These are phyloP conservation scores for Zele albiditarsus DNA, from an alignment of 2,888 invertebrate species.

Conservation along the genomic window DNA sequence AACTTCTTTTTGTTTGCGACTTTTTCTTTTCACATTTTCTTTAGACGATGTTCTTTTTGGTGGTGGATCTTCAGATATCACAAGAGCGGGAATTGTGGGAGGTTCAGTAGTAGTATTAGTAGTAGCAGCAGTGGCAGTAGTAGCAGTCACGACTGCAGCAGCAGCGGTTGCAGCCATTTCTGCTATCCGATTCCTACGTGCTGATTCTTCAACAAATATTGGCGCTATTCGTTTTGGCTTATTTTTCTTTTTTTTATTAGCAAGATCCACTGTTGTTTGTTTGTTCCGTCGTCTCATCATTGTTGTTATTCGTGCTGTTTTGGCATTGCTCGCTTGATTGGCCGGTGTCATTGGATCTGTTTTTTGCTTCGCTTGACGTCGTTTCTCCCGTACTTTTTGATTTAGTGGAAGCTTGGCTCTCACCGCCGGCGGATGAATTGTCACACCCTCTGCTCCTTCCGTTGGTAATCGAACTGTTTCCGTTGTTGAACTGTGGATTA, in stretches of 20 bases:
- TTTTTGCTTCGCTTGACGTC: constrained; percentile 76
- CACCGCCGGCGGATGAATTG: constrained; percentile 87
- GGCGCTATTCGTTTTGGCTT: constrained; percentile 62
- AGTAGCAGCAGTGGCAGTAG: neutral
- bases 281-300: constrained; percentile 31
- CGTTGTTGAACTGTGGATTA: constrained; percentile 91
- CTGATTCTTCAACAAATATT: constrained; percentile 59
- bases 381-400: constrained; percentile 84
- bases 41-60: constrained; percentile 56
- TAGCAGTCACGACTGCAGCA: constrained; percentile 51
- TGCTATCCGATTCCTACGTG: constrained; percentile 58
- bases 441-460: constrained; percentile 82
- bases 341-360: constrained; percentile 60
- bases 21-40: constrained; percentile 75
- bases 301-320: constrained; percentile 69
- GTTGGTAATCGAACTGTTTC: constrained; percentile 88
- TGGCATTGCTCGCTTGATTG: constrained; percentile 62
- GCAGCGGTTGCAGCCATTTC: constrained; percentile 60
- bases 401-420: constrained; percentile 90
- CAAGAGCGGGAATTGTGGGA: neutral
- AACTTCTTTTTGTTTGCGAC: constrained; percentile 82
- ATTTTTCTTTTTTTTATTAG: constrained; percentile 48
- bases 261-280: constrained; percentile 14
- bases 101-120: neutral
- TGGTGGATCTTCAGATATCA: constrained; percentile 44